Evolutionary conservation across 2,797 vertebrate genomes (phyloP), one percentile per base, ranked within the genome.

Genomic region (Anguilla pacifica): DNA sequence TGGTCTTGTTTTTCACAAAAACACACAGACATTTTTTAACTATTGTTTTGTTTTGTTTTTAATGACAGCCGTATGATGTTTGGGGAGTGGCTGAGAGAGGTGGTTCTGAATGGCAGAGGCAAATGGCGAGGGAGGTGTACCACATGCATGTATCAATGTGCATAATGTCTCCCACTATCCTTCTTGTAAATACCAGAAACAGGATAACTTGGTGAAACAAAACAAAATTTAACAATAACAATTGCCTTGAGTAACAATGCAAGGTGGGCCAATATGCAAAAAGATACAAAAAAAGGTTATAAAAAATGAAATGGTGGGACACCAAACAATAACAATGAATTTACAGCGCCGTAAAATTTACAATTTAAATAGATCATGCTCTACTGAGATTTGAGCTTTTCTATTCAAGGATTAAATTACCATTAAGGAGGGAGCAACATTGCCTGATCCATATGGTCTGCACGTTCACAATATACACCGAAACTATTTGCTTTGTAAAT

Each of bases 1-100:
- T 84, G 55, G 17, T 87, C 46, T 67, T 39, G 28, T 31, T 49
- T 64, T 70, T 87, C 86, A 59, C 43, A 77, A 82, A 79, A 79
- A 79, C 35, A 79, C 2, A 39, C 43, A 82, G 46, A 82, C 35
- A 82, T 49, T 51, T 51, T 51, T 22, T 82, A 51, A 43, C 84
- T 81, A 49, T 74, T 85, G 85, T 83, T 85, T 59, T 6, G n/a
- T 67, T 85, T 89, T 88, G 89, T 89, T 91, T 92, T 91, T 90
- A 91, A 91, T 86, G 91, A 46, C 86, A 83, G 81, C 79, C 89
- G 89, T 89, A 91, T 91, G 91, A 91, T 93, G 88, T 83, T 88
- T 87, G 87, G 87, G 89, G 90, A 89, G 86, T 86, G 72, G 22
- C 77, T 86, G 88, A 9, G 82, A 9, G 22, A 43, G 43, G 46